These are phyloP conservation scores for Tetramorium alpestre DNA, from an alignment of 1,140 invertebrate species.

Conservation along the genomic window DNA sequence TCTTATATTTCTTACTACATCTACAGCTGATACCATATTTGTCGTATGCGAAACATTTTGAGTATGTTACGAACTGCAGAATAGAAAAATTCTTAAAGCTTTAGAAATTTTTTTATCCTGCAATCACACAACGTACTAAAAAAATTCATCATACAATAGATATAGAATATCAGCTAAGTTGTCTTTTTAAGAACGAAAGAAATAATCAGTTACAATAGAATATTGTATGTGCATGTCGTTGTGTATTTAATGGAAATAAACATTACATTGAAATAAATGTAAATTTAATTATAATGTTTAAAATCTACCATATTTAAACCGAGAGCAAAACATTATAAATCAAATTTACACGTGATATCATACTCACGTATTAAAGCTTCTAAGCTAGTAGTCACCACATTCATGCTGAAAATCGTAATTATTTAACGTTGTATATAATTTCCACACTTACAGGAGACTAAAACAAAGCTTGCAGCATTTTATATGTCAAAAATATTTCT, in stretches of 20 bases:
- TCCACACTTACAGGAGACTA: neutral
- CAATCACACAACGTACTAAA: no score
- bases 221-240: neutral
- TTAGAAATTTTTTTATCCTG: no score
- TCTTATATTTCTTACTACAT: no score
- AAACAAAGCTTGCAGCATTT: neutral
- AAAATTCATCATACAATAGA: no score
- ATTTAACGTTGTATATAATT: slow-evolving; percentile 21
- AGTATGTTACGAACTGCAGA: no score
- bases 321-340: neutral
- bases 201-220: neutral
- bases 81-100: no score
- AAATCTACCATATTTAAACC: neutral
- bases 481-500: slow-evolving; percentile 14
- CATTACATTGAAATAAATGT: neutral
- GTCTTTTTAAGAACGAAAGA: neutral
- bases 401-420: slow-evolving; percentile 72
- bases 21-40: no score
- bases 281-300: neutral
- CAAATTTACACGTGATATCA: neutral
- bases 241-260: neutral
- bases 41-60: no score
- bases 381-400: slow-evolving; percentile 81
- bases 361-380: slow-evolving; percentile 82
- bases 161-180: no score